These are phyloP conservation scores for Cepaea hortensis DNA, from an alignment of 2,888 invertebrate species.

Conservation along the genomic window DNA sequence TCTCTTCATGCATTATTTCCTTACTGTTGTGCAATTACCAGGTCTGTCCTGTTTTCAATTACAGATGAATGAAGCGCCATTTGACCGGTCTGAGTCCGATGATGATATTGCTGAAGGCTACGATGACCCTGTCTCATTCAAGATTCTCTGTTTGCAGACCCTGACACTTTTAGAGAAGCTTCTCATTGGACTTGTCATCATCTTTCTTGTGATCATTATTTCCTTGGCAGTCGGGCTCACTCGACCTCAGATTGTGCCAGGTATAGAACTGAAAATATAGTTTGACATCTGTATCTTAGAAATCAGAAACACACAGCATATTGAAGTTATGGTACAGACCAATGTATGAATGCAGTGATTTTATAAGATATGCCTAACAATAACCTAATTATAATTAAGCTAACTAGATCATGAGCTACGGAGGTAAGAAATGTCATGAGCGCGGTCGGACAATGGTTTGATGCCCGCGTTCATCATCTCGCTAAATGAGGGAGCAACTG, in stretches of 20 bases:
- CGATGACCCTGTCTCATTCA: conserved; percentile 61
- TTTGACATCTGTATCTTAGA: not conserved
- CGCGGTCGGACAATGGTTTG: too few relatives aligned
- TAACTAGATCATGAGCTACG: too few relatives aligned
- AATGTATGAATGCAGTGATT: too few relatives aligned
- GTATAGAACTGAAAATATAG: conserved; percentile 16
- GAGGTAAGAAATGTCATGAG: too few relatives aligned
- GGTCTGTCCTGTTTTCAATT: conserved; percentile 19
- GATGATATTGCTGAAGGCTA: conserved; percentile 69
- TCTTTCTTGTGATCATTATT: conserved; percentile 63
- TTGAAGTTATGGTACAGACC: too few relatives aligned
- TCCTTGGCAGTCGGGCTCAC: conserved; percentile 62
- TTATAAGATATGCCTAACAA: too few relatives aligned
- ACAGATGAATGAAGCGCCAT: conserved; percentile 68
- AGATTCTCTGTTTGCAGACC: conserved; percentile 58
- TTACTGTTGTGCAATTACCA: too few relatives aligned
- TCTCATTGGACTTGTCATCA: conserved; percentile 58
- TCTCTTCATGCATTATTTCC: too few relatives aligned
- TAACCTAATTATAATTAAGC: too few relatives aligned
- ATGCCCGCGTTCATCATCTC: too few relatives aligned
- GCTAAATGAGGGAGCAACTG: too few relatives aligned
- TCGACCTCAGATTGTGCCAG: conserved; percentile 53
- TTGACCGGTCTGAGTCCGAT: conserved; percentile 66
- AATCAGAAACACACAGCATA: not conserved
- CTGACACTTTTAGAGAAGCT: conserved; percentile 62